Conservation (phyloP, 1,140 invertebrate genomes). For the Drosophila repletoides region DNA sequence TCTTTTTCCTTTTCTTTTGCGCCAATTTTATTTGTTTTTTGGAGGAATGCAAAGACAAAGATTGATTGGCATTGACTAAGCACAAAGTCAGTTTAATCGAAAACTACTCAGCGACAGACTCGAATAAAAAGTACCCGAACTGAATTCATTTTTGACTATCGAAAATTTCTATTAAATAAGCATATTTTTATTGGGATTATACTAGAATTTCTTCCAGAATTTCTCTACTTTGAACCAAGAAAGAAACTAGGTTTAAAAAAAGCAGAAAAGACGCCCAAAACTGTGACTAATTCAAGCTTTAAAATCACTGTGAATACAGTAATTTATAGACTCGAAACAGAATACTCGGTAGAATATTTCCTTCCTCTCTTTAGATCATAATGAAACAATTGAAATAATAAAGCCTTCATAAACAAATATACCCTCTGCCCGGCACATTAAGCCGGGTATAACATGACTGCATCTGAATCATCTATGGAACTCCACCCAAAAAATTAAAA, state of each 20-base stretch:
- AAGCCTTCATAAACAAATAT: neutral
- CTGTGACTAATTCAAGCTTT: no score
- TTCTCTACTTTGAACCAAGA: neutral
- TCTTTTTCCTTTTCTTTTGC: slow-evolving; percentile 2
- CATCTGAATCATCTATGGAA: slow-evolving; percentile 1
- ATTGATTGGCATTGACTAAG: slow-evolving; percentile 66
- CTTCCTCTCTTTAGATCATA: no score
- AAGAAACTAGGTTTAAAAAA: no score
- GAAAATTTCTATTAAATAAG: no score
- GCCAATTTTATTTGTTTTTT: neutral
- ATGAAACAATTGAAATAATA: no score
- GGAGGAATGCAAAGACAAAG: slow-evolving; percentile 55
- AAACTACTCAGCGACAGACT: slow-evolving; percentile 20
- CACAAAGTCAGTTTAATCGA: slow-evolving; percentile 1
- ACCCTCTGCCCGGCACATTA: neutral
- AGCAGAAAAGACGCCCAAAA: no score
- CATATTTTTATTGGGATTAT: neutral
- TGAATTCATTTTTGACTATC: no score
- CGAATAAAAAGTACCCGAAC: neutral
- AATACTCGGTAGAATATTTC: no score
- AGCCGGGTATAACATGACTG: neutral
- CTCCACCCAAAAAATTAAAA: slow-evolving; percentile 23
- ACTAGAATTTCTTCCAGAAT: neutral
- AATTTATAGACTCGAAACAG: no score
- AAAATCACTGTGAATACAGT: no score